Conservation (phyloP, 2,113 vertebrate species). For the Nothocercus nigrocapillus region DNA sequence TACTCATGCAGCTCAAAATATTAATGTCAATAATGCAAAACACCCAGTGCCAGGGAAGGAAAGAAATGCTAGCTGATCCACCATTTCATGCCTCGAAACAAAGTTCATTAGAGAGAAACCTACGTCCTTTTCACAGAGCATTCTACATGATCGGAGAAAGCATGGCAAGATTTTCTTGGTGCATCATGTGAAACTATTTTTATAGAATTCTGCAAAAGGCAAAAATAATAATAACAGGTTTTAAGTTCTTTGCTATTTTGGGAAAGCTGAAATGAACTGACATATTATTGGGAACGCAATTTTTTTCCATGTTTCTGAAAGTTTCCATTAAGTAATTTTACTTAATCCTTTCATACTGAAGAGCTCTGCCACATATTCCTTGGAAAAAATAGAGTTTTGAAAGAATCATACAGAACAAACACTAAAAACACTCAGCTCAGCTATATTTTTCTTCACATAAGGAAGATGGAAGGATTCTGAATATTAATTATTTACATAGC, state of each 20-base stretch:
- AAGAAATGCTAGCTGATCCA: background rate
- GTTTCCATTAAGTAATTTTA: slow-evolving; percentile 8
- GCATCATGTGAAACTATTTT: slow-evolving; percentile 23
- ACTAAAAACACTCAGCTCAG: background rate
- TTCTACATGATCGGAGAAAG: background rate
- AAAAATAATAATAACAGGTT: slow-evolving; percentile 40
- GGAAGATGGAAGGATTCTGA: background rate
- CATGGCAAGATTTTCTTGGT: background rate
- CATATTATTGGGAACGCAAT: background rate
- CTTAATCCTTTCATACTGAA: background rate
- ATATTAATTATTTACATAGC: background rate
- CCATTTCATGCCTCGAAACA: background rate
- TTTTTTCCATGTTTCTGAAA: slow-evolving; percentile 29
- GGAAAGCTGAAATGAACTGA: slow-evolving; percentile 20
- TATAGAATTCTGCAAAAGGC: slow-evolving; percentile 14
- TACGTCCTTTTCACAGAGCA: background rate
- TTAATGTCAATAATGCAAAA: background rate
- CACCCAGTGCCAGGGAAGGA: background rate
- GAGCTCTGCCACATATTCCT: background rate
- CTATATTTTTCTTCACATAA: background rate
- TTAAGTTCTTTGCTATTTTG: slow-evolving; percentile 17
- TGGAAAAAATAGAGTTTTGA: background rate
- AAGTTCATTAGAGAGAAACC: background rate
- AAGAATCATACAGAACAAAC: background rate
- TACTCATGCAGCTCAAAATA: background rate